A percentile compares a stretch with the other conserved stretches of the same genome.
Evolutionary conservation across 1,140 invertebrate species (phyloP).

Genomic region (Bombus terrestris): DNA sequence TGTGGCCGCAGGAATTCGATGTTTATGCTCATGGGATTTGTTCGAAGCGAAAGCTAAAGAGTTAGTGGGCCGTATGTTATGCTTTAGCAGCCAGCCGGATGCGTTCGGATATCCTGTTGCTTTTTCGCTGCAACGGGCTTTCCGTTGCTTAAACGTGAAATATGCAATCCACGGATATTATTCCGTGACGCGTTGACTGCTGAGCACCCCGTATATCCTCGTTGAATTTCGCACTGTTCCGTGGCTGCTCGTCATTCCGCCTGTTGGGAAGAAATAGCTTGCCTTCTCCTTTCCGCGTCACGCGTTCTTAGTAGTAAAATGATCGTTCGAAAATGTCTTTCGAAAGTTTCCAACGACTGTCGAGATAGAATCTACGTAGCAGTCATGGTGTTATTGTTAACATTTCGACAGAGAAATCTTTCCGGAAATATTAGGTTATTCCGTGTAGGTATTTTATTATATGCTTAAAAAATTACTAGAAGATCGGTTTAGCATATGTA

Average conservation of each 20-base stretch:
- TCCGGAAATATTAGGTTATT: no score
- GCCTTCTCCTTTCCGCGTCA: background rate
- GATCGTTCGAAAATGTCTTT: no score
- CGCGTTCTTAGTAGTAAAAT: background rate
- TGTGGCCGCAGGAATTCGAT: conserved; percentile 35
- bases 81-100: conserved; percentile 41
- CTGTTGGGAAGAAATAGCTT: no score
- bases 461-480: no score
- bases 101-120: conserved; percentile 48
- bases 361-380: no score
- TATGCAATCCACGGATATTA: conserved; percentile 41
- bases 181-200: conserved; percentile 19
- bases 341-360: no score
- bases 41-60: conserved; percentile 42
- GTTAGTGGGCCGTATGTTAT: conserved; percentile 47
- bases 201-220: background rate
- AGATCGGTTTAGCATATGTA: no score
- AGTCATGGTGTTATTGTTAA: no score
- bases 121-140: conserved; percentile 21
- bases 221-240: background rate
- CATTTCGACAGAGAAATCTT: no score
- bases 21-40: conserved; percentile 49
- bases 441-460: no score
- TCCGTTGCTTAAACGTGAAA: conserved; percentile 42
- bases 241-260: background rate